These are phyloP conservation scores for Athene cunicularia DNA, from an alignment of 2,113 vertebrate genomes.

Conservation along the genomic window DNA sequence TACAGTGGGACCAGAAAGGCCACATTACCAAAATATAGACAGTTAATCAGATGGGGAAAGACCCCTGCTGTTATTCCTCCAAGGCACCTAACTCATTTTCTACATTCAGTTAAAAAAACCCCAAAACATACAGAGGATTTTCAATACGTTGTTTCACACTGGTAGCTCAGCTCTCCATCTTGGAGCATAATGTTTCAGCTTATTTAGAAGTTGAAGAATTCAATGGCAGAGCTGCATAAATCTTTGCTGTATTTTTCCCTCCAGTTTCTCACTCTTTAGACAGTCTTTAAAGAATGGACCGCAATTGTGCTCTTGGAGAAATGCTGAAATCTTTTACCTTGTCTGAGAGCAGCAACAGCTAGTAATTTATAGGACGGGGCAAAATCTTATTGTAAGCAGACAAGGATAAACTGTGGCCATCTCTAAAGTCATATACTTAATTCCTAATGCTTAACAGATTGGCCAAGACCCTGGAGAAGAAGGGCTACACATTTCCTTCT, in stretches of 20 bases:
- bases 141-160: not conserved
- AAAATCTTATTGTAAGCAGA: not conserved
- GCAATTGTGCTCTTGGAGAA: not conserved
- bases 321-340: not conserved
- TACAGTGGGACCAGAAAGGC: not conserved
- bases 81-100: not conserved
- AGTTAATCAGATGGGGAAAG: not conserved
- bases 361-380: not conserved
- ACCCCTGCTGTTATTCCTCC: not conserved
- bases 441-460: not conserved
- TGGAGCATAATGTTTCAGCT: not conserved
- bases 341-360: not conserved
- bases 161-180: not conserved
- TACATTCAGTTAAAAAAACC: not conserved
- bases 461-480: not conserved
- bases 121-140: not conserved
- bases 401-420: not conserved
- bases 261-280: not conserved
- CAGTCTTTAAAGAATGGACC: not conserved
- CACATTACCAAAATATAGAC: not conserved
- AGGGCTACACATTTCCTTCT: not conserved
- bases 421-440: not conserved
- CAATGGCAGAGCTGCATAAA: not conserved
- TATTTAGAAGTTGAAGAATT: not conserved
- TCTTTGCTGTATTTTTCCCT: not conserved